Base-by-base conservation (phyloP, 1,140 invertebrate genomes). In the Spodoptera litura region DNA sequence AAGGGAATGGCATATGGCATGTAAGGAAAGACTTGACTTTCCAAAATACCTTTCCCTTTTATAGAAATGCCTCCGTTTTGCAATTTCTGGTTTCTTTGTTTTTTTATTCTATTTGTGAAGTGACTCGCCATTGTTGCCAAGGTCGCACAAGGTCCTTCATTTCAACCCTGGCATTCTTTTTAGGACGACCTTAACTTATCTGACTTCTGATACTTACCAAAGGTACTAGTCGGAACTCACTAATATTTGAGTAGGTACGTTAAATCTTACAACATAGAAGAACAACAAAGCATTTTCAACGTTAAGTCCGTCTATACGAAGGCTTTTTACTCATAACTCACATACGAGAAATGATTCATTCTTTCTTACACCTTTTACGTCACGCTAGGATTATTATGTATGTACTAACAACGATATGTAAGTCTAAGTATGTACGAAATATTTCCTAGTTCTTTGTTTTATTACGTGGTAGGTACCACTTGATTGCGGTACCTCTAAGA, bases 371-470 rank as follows among this genome's bases (percentile, higher is more conserved):
- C 49, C 49, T 66, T 66, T 66, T 15, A 49, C 38, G 38, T 49
- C 38, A 49, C 38, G n/a, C 25, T 66, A 38, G n/a, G 38, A 66
- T 66, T 49, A 66, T 44, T 44, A 44, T 44, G 38, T 44, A 44
- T 12, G 62, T 66, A 49, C 62, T 49, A 20, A 66, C 66, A n/a
- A n/a, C 20, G 25, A 70, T 71, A 27, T 49, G 35, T 73, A 27
- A n/a, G 35, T 27, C 10, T 74, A 44, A n/a, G 55, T 73, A 10
- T 20, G 72, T 53, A 68, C 62, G 52, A 61, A 71, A 61, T 71
- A 78, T 70, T 78, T 70, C 77, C 77, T 71, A 78, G 38, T 78
- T 71, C 77, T 78, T 78, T 78, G 76, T 78, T 71, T 10, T 59
- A 25, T 56, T 35, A 53, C 15, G 55, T 38, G 3, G 38, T 51